Evolutionary conservation across 2,888 invertebrate genomes (phyloP).

Genomic region (Xylocampa areola): DNA sequence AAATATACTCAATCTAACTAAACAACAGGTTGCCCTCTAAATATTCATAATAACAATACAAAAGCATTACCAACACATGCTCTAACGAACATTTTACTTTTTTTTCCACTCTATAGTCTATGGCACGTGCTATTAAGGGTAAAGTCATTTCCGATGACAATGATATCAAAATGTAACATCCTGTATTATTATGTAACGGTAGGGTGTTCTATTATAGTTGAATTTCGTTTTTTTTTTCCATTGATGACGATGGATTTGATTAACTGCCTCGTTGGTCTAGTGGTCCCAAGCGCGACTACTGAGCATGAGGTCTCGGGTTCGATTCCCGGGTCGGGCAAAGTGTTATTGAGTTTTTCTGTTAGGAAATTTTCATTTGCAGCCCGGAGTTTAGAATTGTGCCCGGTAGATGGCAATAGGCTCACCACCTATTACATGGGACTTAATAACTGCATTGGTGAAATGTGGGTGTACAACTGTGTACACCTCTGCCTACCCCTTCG

Average conservation of each 20-base stretch:
- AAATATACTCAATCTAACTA: too few species aligned
- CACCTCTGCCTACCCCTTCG: too few species aligned
- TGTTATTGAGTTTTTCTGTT: too few species aligned
- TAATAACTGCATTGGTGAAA: too few species aligned
- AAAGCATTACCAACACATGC: conserved; percentile 50
- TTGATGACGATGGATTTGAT: not conserved
- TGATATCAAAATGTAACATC: conserved; percentile 74
- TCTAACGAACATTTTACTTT: conserved; percentile 58
- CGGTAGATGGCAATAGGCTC: not conserved
- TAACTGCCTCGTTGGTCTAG: not conserved
- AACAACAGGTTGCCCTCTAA: conserved; percentile 29
- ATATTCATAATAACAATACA: conserved; percentile 40
- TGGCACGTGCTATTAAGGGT: conserved; percentile 81
- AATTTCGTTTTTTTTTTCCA: conserved; percentile 17
- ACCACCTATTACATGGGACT: not conserved
- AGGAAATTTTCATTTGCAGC: not conserved
- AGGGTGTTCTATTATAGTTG: conserved; percentile 28
- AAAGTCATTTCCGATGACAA: conserved; percentile 85
- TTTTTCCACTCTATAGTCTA: conserved; percentile 65
- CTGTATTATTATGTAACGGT: conserved; percentile 62
- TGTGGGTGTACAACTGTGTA: too few species aligned
- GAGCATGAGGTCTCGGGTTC: too few species aligned
- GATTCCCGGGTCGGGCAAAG: too few species aligned
- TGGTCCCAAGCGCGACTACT: too few species aligned
- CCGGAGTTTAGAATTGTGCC: not conserved